These are phyloP conservation scores for Eretmochelys imbricata DNA, from an alignment of 2,113 vertebrate genomes.

Conservation along the genomic window DNA sequence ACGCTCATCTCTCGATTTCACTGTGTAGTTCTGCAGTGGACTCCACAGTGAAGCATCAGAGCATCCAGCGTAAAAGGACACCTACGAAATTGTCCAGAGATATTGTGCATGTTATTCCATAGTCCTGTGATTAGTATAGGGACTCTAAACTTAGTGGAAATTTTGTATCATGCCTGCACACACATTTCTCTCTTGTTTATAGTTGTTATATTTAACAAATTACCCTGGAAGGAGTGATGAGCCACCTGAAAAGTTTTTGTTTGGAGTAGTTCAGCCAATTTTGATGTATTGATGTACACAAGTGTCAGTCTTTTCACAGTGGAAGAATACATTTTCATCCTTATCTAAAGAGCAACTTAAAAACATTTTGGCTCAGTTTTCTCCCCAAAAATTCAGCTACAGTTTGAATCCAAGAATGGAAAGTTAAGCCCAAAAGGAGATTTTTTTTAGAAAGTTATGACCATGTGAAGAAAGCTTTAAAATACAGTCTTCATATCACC, in stretches of 20 bases:
- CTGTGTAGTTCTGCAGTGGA: background rate
- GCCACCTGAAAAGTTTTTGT: conserved; percentile 20
- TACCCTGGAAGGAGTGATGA: conserved; percentile 51
- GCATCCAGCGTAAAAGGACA: background rate
- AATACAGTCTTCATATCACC: background rate
- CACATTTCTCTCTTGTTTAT: background rate
- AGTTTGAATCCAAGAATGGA: conserved; percentile 13
- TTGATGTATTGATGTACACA: background rate
- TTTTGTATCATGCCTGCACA: conserved; percentile 40
- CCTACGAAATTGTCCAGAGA: conserved; percentile 1
- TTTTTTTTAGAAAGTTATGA: background rate
- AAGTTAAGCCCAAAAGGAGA: background rate
- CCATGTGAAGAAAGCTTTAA: background rate
- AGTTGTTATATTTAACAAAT: conserved; percentile 12
- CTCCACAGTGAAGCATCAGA: conserved; percentile 10
- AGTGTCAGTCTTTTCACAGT: background rate
- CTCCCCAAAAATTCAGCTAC: background rate
- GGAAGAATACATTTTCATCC: background rate
- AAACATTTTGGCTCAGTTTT: background rate
- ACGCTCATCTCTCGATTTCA: conserved; percentile 29
- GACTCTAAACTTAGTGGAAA: conserved; percentile 36
- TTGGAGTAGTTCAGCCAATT: background rate
- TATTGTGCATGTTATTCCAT: background rate
- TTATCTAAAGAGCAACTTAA: conserved; percentile 16
- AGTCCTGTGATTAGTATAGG: background rate